Conservation (phyloP, 2,888 invertebrate species). For the Gastrophysa polygoni region DNA sequence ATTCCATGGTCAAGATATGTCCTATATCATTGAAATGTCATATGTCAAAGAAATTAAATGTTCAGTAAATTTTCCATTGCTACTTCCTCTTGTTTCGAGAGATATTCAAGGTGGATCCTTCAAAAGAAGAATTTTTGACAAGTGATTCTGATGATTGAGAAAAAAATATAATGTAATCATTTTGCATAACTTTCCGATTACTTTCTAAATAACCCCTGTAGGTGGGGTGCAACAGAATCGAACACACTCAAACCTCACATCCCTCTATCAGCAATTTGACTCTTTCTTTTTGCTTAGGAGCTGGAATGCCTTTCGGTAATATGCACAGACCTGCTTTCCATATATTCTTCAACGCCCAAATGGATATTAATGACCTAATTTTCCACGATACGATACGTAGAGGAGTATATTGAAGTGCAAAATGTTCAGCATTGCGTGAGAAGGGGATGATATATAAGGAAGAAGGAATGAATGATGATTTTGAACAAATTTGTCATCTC, state of each 20-base stretch:
- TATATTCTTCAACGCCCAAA: constrained; percentile 5
- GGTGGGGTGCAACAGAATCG: background rate
- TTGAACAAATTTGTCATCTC: background rate
- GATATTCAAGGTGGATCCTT: too few species aligned
- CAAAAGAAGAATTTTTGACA: too few species aligned
- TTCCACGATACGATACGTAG: constrained; percentile 8
- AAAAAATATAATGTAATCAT: too few species aligned
- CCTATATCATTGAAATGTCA: too few species aligned
- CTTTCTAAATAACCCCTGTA: too few species aligned
- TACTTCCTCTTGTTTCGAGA: too few species aligned
- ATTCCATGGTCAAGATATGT: too few species aligned
- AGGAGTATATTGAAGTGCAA: background rate
- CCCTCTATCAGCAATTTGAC: background rate
- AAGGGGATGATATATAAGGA: constrained; percentile 28
- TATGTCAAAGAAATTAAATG: too few species aligned
- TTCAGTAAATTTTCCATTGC: too few species aligned
- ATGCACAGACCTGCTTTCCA: background rate
- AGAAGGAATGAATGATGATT: too few species aligned
- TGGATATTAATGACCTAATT: constrained; percentile 2
- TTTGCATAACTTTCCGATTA: too few species aligned
- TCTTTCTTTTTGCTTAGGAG: background rate
- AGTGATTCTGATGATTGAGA: too few species aligned
- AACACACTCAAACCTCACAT: background rate
- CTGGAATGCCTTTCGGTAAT: background rate
- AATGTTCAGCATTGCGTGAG: background rate